These are phyloP conservation scores for Ips typographus DNA, from an alignment of 1,140 invertebrate species.

Conservation along the genomic window DNA sequence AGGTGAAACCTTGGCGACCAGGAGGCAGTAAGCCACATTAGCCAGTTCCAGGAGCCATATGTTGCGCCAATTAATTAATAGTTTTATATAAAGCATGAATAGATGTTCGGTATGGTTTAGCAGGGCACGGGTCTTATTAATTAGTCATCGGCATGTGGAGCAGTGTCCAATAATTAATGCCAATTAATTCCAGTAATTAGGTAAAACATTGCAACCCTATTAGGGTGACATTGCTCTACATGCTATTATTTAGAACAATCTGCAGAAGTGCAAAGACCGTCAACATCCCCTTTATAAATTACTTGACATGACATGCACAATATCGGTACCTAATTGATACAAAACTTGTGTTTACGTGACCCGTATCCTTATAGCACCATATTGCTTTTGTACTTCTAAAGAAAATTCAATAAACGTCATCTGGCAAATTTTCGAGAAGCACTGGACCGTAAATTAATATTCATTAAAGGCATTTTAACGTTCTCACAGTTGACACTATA, in stretches of 20 bases:
- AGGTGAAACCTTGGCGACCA: constrained; percentile 12
- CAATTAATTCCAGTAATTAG: constrained; percentile 51
- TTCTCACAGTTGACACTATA: constrained; percentile 4
- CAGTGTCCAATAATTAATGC: constrained; percentile 49
- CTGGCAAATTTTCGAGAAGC: no score
- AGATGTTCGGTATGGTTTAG: constrained; percentile 36
- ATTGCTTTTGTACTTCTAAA: no score
- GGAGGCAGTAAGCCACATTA: constrained; percentile 20
- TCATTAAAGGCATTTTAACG: no score
- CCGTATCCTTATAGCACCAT: no score
- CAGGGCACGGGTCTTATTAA: constrained; percentile 43
- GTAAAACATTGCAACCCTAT: constrained; percentile 46
- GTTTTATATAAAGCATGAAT: constrained; percentile 33
- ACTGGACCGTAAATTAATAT: no score
- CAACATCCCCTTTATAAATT: not conserved
- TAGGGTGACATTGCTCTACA: constrained; percentile 42
- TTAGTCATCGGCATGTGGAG: constrained; percentile 42
- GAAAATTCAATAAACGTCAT: no score
- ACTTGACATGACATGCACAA: no score
- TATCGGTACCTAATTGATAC: no score
- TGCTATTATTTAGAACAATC: constrained; percentile 40
- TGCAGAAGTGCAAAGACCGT: constrained; percentile 11
- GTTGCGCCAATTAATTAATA: constrained; percentile 34
- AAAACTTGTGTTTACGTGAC: no score
- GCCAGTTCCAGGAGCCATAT: constrained; percentile 27